Base-by-base conservation (phyloP, 2,888 invertebrate species). In the Aporophyla nigra region DNA sequence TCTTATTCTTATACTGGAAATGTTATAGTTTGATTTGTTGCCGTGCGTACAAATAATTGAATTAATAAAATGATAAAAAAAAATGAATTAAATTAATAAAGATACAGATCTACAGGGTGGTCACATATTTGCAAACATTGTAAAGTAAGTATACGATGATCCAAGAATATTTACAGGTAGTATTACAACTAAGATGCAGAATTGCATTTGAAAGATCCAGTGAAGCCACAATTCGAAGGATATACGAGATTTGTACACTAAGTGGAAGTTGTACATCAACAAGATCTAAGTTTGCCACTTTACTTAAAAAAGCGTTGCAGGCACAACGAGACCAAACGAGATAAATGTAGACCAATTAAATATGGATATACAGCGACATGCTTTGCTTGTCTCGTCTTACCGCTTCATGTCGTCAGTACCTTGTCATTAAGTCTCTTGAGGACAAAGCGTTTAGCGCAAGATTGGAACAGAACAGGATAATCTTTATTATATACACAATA, bases 341-440 rank as follows among this genome's bases (percentile, higher is more conserved):
- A 67, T 27, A 14, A 43, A 59, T 69, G 43, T 69, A 46, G 27
- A 69, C 46, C 43, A 69, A 46, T 59, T 5, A 9, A 46, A 59
- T 59, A 21, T 59, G 59, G 27, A 46, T 59, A 27, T 43, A 69
- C 24, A 24, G 16, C n/a, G 1, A 63, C 9, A 43, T 43, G 1
- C 62, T n/a, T n/a, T 16, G 1, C 33, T 7, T 9, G 5, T n/a
- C 14, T 53, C 9, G 27, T 49, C 7, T 24, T 6, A 12, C 21
- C 4, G 24, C 12, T 10, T 21, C 12, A 4, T 24, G 19, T 3
- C 19, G 12, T 19, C 65, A 24, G 5, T 65, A 19, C 19, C 9
- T 2, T 24, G 24, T 16, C 46, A 14, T 9, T 33, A 9, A 66
- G 51, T 66, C 14, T 46, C 5, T 1, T 27, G 5, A 21, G 5